These are phyloP conservation scores for Sarcophaga subvicina DNA, from an alignment of 2,888 invertebrate species.

Conservation along the genomic window DNA sequence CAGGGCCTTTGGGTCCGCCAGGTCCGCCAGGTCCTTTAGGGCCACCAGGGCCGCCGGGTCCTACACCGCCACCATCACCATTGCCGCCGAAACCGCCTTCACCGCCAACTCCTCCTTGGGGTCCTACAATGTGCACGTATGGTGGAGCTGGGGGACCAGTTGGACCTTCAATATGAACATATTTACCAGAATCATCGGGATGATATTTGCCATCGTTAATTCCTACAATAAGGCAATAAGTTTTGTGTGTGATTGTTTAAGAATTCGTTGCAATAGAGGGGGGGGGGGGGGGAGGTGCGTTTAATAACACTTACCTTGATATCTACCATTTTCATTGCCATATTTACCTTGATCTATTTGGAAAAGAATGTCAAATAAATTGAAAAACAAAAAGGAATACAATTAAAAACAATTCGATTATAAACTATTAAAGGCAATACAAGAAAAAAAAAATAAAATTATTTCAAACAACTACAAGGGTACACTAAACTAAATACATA, in stretches of 20 bases:
- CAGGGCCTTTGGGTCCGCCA: constrained; percentile 75
- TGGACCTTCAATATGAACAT: constrained; percentile 80
- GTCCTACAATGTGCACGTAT: constrained; percentile 79
- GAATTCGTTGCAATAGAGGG: not conserved
- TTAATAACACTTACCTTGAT: constrained; percentile 73
- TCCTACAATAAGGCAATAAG: constrained; percentile 66
- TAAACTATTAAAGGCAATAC: not conserved
- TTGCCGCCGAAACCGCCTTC: constrained; percentile 75
- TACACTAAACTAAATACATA: too few species aligned
- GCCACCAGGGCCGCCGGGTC: constrained; percentile 79
- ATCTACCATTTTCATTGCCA: constrained; percentile 72
- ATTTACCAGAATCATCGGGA: constrained; percentile 80
- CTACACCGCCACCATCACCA: constrained; percentile 76
- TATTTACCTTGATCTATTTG: constrained; percentile 76
- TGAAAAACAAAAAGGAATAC: constrained; percentile 60
- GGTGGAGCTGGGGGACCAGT: constrained; percentile 80
- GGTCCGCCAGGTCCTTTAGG: constrained; percentile 77
- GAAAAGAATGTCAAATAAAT: constrained; percentile 65
- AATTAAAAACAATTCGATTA: constrained; percentile 38
- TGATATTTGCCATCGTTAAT: constrained; percentile 77
- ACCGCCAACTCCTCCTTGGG: constrained; percentile 78
- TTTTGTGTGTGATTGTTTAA: not conserved
- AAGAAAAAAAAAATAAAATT: not conserved
- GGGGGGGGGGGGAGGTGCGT: too few species aligned
- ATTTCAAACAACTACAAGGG: not conserved